Conservation (phyloP, 2,888 invertebrate genomes). For the Phaonia tiefii region DNA sequence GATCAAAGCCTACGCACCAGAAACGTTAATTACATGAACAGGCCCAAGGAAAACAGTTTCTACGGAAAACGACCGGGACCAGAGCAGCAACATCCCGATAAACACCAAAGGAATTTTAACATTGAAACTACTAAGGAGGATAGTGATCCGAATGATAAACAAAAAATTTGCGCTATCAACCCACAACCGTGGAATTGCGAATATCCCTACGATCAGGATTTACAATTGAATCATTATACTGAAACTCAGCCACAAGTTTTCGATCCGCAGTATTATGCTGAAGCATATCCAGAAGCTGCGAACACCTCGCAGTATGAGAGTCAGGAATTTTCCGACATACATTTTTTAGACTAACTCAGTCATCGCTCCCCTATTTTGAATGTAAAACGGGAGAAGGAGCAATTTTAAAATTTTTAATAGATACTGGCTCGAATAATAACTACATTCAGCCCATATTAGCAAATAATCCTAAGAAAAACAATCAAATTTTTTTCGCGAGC, state of each 20-base stretch:
- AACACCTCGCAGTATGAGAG: too few species aligned
- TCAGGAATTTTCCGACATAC: constrained; percentile 23
- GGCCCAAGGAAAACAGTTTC: constrained; percentile 32
- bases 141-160: not conserved
- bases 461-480: constrained; percentile 33
- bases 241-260: constrained; percentile 3
- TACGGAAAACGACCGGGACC: not conserved
- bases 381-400: constrained; percentile 2
- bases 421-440: constrained; percentile 34
- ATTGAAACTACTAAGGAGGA: not conserved
- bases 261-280: constrained; percentile 5
- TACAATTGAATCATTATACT: too few species aligned
- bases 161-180: too few species aligned
- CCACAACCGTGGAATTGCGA: too few species aligned
- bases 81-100: not conserved
- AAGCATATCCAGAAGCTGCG: not conserved
- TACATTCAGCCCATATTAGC: constrained; percentile 24
- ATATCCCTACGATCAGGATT: not conserved
- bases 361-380: constrained; percentile 34
- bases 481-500: constrained; percentile 23
- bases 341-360: constrained; percentile 46
- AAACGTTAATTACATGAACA: constrained; percentile 46
- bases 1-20: constrained; percentile 22
- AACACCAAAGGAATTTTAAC: not conserved
- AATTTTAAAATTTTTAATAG: constrained; percentile 2